phyloP scores from a whole-genome alignment of 2,888 invertebrate genomes.

The Thecophora atra region DNA sequence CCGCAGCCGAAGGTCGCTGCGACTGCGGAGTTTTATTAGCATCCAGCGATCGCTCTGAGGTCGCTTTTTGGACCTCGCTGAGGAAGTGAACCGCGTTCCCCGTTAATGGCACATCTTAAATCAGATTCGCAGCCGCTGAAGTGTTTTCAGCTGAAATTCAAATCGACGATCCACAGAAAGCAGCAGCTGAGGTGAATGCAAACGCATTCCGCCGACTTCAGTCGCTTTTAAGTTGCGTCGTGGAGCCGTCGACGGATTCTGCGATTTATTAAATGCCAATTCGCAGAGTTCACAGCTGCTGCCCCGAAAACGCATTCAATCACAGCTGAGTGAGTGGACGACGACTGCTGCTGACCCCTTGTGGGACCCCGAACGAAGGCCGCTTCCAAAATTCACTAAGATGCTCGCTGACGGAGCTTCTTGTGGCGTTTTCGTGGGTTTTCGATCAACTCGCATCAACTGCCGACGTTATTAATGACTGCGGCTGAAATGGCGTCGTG shows the following conservation, averaged over 20 bases:
- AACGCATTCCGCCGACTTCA: neutral
- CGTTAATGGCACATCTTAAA: too few species aligned
- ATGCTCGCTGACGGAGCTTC: neutral
- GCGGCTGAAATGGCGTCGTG: too few species aligned
- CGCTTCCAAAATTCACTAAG: slow-evolving; percentile 25
- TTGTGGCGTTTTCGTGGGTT: neutral
- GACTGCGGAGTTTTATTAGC: too few species aligned
- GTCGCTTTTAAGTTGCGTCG: neutral
- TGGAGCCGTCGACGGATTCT: neutral
- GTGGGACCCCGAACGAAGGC: slow-evolving; percentile 9
- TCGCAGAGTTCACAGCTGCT: slow-evolving; percentile 43
- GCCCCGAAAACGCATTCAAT: too few species aligned
- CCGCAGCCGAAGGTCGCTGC: too few species aligned
- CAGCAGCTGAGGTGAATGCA: neutral
- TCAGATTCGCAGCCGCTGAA: too few species aligned
- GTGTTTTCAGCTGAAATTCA: too few species aligned
- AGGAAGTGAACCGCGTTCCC: too few species aligned
- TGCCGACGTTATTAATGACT: too few species aligned
- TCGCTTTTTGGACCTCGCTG: too few species aligned
- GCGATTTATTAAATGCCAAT: slow-evolving; percentile 45
- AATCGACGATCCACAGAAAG: neutral
- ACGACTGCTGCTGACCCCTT: slow-evolving; percentile 29
- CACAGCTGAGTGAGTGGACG: too few species aligned
- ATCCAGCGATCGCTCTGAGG: too few species aligned
- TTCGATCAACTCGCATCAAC: neutral